A percentile compares a stretch with the other conserved stretches of the same genome.
phyloP scores from a whole-genome alignment of 2,888 invertebrate species.

The Mylabris sibirica region DNA sequence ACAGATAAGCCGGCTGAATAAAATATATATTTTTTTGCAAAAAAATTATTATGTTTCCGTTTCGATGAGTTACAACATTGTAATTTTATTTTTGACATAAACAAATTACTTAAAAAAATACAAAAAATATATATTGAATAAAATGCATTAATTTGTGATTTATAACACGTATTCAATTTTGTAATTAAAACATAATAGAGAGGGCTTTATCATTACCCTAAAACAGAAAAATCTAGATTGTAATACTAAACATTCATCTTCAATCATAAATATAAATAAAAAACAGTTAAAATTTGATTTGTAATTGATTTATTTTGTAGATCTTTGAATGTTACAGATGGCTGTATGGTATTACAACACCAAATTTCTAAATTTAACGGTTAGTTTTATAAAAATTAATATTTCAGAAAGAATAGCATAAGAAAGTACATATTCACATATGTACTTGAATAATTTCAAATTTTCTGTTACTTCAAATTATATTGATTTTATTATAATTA shows the following conservation, averaged over 20 bases:
- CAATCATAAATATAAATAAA: background rate
- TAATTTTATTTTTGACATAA: slow-evolving; percentile 35
- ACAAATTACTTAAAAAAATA: slow-evolving; percentile 36
- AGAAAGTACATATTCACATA: slow-evolving; percentile 57
- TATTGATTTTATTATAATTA: no score
- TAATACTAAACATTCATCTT: background rate
- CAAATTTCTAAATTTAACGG: slow-evolving; percentile 33
- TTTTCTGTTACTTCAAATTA: background rate
- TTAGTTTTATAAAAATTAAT: slow-evolving; percentile 42
- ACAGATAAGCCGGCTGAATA: slow-evolving; percentile 56
- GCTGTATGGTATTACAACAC: slow-evolving; percentile 11
- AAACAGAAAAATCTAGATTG: background rate
- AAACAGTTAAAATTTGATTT: no score
- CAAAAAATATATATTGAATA: background rate
- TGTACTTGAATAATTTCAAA: slow-evolving; percentile 55
- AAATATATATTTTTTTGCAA: slow-evolving; percentile 34
- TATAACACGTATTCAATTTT: slow-evolving; percentile 35
- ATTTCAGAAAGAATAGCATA: slow-evolving; percentile 37
- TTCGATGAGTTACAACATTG: slow-evolving; percentile 49
- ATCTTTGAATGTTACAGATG: background rate
- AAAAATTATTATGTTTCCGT: slow-evolving; percentile 42
- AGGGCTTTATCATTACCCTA: slow-evolving; percentile 9
- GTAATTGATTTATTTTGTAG: slow-evolving; percentile 4
- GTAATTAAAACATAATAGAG: slow-evolving; percentile 25
- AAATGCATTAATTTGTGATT: slow-evolving; percentile 32